phyloP scores from a whole-genome alignment of 2,113 vertebrate genomes.

The Lophotis ruficrista region DNA sequence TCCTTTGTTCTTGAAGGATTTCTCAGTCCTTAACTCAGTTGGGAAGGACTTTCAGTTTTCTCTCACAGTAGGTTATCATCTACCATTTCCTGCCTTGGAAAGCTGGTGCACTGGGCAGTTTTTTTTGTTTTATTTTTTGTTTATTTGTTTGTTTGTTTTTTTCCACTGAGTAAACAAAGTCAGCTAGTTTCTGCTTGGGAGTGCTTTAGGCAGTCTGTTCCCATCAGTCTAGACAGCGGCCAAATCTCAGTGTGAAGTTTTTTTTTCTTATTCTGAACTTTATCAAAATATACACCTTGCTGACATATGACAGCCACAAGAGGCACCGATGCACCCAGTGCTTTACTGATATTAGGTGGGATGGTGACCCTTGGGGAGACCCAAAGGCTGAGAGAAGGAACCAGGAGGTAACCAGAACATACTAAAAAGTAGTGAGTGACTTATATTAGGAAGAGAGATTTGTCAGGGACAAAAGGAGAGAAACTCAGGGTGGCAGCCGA shows the following conservation, averaged over 20 bases:
- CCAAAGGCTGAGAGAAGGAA: background rate
- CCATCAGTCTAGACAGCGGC: background rate
- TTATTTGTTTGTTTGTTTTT: accelerated
- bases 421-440: background rate
- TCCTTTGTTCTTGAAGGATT: background rate
- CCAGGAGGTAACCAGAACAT: background rate
- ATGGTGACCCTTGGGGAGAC: background rate
- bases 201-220: background rate
- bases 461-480: background rate
- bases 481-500: background rate
- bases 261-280: background rate
- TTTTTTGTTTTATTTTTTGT: no score
- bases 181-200: background rate
- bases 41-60: background rate
- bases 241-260: background rate
- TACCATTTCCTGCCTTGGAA: background rate
- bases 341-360: background rate
- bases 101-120: background rate
- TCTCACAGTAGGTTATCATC: background rate
- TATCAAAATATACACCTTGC: background rate
- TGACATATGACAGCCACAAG: background rate
- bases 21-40: background rate
- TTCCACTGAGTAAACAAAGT: background rate
- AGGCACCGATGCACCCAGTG: background rate
- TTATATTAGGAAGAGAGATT: background rate